Evolutionary conservation across 2,113 vertebrate genomes (phyloP), one percentile per base, ranked within the genome.

Genomic region (Notarius quadriscutis): DNA sequence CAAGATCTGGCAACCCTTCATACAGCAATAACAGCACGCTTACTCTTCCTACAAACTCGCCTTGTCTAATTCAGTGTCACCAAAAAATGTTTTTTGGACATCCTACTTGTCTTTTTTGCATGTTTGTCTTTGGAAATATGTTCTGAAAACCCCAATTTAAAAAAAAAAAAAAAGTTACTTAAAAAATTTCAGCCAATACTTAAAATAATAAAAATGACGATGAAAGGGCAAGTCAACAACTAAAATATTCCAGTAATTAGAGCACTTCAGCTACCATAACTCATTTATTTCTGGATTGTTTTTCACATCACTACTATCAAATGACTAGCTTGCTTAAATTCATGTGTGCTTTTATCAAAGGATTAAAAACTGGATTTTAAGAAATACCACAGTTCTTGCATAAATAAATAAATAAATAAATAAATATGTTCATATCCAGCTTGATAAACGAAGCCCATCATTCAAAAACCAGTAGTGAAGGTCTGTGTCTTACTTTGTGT

Each of bases 401-500:
- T 12, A 22, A 75, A 75, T 10, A 11, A 74, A 74, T 14, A 41
- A 4, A 20, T 12, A 22, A 75, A 75, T 10, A 11, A 74, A 74
- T 14, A 41, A 4, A 34, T 34, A 2, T 14, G 74, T 51, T 50
- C 0, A 12, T 7, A 15, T 55, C 6, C 11, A 53, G 74, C 11
- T 55, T 78, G 50, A 5, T 41, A 18, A 30, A 80, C 17, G 14
- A 58, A 58, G 25, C 25, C 77, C 7, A 18, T 57, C 17, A 1
- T 81, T 60, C 4, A 41, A 60, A 62, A 14, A 12, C 18, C 18
- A 41, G 57, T 58, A 53, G 41, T 7, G 15, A 60, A 50, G 9
- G 15, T 72, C 20, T 20, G 25, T 41, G 17, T 79, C 81, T 93
- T 91, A 97, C 97, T 95, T 97, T 97, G 91, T 97, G 96, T 93